phyloP scores from a whole-genome alignment of 2,888 invertebrate genomes.

The Nowickia ferox region DNA sequence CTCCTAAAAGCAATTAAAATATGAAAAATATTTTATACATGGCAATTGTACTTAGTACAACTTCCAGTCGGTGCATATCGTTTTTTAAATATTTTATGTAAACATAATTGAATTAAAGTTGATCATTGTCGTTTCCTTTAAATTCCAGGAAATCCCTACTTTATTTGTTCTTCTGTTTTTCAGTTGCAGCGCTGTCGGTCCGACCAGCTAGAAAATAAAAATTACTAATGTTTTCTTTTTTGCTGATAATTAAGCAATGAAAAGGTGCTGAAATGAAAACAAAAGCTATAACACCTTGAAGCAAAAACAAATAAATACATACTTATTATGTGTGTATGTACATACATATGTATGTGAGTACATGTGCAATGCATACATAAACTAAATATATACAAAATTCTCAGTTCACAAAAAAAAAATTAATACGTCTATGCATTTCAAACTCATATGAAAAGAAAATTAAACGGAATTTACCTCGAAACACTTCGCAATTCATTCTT shows the following conservation, averaged over 20 bases:
- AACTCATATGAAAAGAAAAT: background rate
- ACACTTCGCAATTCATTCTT: slow-evolving; percentile 34
- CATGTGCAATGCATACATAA: too few species aligned
- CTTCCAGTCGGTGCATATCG: background rate
- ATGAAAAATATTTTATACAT: too few species aligned
- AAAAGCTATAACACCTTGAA: slow-evolving; percentile 44
- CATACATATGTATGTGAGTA: background rate
- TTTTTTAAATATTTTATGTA: background rate
- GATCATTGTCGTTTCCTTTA: slow-evolving; percentile 56
- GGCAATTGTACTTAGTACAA: background rate
- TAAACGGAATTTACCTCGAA: slow-evolving; percentile 8
- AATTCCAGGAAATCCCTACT: slow-evolving; percentile 68
- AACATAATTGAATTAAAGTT: slow-evolving; percentile 48
- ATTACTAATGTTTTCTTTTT: slow-evolving; percentile 1
- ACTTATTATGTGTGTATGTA: background rate
- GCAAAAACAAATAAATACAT: background rate
- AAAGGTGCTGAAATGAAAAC: slow-evolving; percentile 55
- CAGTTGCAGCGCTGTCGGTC: slow-evolving; percentile 59
- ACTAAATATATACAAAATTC: slow-evolving; percentile 39
- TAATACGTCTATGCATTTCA: slow-evolving; percentile 46
- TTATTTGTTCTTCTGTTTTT: slow-evolving; percentile 35
- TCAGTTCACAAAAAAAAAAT: slow-evolving; percentile 27
- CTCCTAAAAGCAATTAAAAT: too few species aligned
- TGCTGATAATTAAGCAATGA: slow-evolving; percentile 51
- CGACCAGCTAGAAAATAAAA: slow-evolving; percentile 48